phyloP scores from a whole-genome alignment of 2,888 invertebrate species.

The Hybos culiciformis region DNA sequence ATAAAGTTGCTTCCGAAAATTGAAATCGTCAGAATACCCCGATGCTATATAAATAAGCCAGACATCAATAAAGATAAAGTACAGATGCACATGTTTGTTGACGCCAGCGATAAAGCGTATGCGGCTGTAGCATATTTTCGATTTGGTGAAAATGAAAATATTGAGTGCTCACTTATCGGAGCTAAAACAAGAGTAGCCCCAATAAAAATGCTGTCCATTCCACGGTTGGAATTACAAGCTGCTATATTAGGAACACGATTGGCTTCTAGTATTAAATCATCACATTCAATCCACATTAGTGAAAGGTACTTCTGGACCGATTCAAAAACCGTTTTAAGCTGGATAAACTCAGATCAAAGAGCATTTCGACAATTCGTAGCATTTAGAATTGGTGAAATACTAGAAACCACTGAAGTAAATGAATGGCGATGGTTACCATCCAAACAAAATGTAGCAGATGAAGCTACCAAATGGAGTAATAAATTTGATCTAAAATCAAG shows the following conservation, averaged over 20 bases:
- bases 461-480: conserved; percentile 4
- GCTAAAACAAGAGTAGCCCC: conserved; percentile 18
- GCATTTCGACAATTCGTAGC: conserved; percentile 17
- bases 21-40: conserved; percentile 14
- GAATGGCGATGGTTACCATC: conserved; percentile 9
- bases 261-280: conserved; percentile 6
- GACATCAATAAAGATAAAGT: too few relatives aligned
- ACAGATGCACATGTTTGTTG: conserved; percentile 14
- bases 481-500: background rate
- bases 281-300: conserved; percentile 10
- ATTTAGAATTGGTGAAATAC: conserved; percentile 15
- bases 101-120: conserved; percentile 16
- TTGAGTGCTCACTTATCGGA: conserved; percentile 12
- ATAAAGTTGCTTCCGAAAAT: conserved; percentile 12
- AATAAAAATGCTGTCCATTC: conserved; percentile 15
- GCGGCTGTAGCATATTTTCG: conserved; percentile 17
- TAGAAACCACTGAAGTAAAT: conserved; percentile 5
- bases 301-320: conserved; percentile 18
- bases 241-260: conserved; percentile 15
- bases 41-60: conserved; percentile 13
- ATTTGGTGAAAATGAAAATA: background rate
- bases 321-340: conserved; percentile 17
- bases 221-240: conserved; percentile 16
- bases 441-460: conserved; percentile 8
- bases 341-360: conserved; percentile 17